Percentiles rank a stretch among this genome's conserved stretches.
phyloP scores from a whole-genome alignment of 2,888 invertebrate species.

The Parnassius apollo region DNA sequence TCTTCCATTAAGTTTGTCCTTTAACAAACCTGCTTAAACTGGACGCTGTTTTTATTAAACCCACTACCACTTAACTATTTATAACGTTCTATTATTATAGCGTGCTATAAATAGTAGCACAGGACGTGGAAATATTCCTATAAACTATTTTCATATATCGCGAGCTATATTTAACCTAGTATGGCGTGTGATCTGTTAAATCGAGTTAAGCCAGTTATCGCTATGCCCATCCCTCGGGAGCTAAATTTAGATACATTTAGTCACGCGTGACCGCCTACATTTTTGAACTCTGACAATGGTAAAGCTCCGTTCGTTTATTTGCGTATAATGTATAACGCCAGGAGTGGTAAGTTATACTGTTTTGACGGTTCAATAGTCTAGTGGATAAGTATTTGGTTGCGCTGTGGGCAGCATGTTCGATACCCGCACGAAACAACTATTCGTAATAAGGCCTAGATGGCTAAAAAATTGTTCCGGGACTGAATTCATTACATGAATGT shows the following conservation, averaged over 20 bases:
- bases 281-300: conserved; percentile 27
- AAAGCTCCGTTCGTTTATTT: conserved; percentile 7
- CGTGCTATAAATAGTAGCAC: conserved; percentile 30
- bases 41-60: not conserved
- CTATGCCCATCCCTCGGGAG: conserved; percentile 52
- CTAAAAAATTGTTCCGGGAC: no score
- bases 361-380: no score
- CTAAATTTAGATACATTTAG: conserved; percentile 67
- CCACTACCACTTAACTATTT: conserved; percentile 2
- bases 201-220: conserved; percentile 64
- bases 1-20: not conserved
- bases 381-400: no score
- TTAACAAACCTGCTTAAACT: not conserved
- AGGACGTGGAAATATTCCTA: conserved; percentile 35
- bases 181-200: conserved; percentile 52
- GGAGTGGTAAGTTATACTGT: no score
- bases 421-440: no score
- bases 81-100: conserved; percentile 4
- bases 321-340: no score
- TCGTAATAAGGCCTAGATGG: no score
- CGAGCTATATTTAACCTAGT: conserved; percentile 54
- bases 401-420: no score
- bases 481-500: no score
- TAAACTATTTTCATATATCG: conserved; percentile 35
- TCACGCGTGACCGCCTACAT: conserved; percentile 55